Evolutionary conservation across 2,888 invertebrate genomes (phyloP), one percentile per base, ranked within the genome.

Genomic region (Eucera pruinosa): DNA sequence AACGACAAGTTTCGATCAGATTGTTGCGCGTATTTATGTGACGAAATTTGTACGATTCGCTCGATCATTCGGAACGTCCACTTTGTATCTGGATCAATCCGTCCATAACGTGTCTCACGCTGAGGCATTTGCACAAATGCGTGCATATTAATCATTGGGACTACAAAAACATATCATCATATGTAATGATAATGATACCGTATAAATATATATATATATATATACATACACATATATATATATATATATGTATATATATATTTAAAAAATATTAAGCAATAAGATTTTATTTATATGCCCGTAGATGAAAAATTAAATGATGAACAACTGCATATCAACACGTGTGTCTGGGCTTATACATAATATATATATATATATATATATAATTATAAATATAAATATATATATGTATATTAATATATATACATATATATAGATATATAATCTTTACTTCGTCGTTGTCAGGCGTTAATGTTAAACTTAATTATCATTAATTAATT

Each of bases 101-200:
- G 88, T 88, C 86, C 85, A 89, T 88, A 87, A 86, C 82, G 83
- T 87, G 89, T 85, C 90, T 89, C 89, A 74, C 62, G 81, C 74
- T 74, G 83, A 89, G 88, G 77, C 89, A 89, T 90, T 85, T 89
- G 91, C 91, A 91, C 91, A 90, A 90, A 87, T 65, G 80, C 81
- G 92, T 92, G 92, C 92, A 91, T 91, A 92, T 91, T 92, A 91
- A 91, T 92, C 91, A 92, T 92, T 91, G 92, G 92, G 92, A 92
- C 92, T 92, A 92, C 92, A 92, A 92, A 90, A 92, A 91, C 92
- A 92, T 92, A 92, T 92, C 92, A 92, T 91, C 91, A 87, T 91
- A 90, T 89, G 84, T 89, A 90, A 85, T 84, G 79, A 78, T 86
- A 85, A 67, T 67, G 60, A 74, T 74, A 74, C 50, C 64, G 70